Percentiles rank a stretch among this genome's conserved stretches.
Evolutionary conservation across 2,888 invertebrate species (phyloP).

Genomic region (Osedax fenrisi): DNA sequence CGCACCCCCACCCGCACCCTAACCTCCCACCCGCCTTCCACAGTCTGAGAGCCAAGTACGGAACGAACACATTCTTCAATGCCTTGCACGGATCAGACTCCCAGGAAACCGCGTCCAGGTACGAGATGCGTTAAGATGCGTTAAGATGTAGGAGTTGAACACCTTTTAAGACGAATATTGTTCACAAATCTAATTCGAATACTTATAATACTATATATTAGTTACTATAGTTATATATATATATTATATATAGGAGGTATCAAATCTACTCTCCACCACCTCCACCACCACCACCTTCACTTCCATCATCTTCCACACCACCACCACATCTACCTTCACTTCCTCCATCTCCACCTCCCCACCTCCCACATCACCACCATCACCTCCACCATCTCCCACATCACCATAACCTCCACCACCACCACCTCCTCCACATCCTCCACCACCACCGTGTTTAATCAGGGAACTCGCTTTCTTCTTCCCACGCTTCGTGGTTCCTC

Average conservation of each 20-base stretch:
- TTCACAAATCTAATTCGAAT: too few species aligned
- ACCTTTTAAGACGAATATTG: too few species aligned
- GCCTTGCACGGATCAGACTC: conserved; percentile 49
- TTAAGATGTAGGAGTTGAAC: too few species aligned
- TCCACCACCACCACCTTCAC: background rate
- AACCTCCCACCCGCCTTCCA: background rate
- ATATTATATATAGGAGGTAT: too few species aligned
- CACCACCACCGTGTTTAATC: conserved; percentile 20
- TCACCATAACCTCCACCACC: background rate
- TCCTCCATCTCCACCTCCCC: background rate
- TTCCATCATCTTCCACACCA: background rate
- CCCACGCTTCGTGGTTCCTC: conserved; percentile 44
- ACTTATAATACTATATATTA: background rate
- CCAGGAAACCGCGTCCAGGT: conserved; percentile 44
- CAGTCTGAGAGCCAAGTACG: conserved; percentile 45
- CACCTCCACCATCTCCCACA: background rate
- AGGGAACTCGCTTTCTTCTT: conserved; percentile 51
- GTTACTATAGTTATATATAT: background rate
- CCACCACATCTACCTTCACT: background rate
- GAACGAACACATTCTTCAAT: conserved; percentile 45
- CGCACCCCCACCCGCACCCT: background rate
- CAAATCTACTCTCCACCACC: background rate
- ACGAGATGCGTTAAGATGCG: too few species aligned
- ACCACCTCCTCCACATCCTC: background rate
- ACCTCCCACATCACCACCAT: background rate